Percentiles rank a stretch among this genome's conserved stretches.
Conservation (phyloP, 2,113 vertebrate genomes). For the Barbus barbus region DNA sequence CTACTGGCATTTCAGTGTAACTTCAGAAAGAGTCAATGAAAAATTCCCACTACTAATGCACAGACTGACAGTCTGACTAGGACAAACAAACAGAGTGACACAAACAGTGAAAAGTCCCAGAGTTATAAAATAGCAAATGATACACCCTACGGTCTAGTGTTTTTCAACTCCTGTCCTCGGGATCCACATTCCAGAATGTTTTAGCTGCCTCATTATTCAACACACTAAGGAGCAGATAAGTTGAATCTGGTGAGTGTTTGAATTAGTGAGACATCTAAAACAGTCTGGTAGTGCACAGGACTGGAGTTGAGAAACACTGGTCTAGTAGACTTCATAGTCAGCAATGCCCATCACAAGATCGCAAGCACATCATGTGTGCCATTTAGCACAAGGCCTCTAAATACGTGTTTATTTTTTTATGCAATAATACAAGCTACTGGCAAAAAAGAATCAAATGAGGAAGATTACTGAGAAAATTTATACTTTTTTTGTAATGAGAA, state of each 20-base stretch:
- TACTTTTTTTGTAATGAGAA: background rate
- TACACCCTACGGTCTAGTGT: too few relatives aligned
- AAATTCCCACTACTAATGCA: background rate
- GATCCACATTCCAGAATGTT: too few relatives aligned
- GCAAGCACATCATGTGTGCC: background rate
- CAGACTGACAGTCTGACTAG: background rate
- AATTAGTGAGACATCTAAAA: too few relatives aligned
- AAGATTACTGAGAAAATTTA: background rate
- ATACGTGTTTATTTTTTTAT: background rate
- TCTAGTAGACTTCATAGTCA: too few relatives aligned
- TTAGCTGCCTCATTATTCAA: too few relatives aligned
- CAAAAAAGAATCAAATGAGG: background rate
- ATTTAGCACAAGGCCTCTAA: background rate
- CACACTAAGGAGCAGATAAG: too few relatives aligned
- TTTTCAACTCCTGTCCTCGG: too few relatives aligned
- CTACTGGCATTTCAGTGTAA: background rate
- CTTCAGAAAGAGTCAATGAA: background rate
- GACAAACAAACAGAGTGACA: background rate
- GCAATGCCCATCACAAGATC: background rate
- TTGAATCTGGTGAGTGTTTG: too few relatives aligned
- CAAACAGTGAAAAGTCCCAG: background rate
- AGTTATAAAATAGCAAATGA: background rate
- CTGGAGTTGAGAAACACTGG: too few relatives aligned
- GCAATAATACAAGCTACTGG: too few relatives aligned
- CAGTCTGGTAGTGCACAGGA: too few relatives aligned